Percentiles rank a stretch among this genome's conserved stretches.
Evolutionary conservation across 2,113 vertebrate genomes (phyloP).

Genomic region (Dromaius novaehollandiae): DNA sequence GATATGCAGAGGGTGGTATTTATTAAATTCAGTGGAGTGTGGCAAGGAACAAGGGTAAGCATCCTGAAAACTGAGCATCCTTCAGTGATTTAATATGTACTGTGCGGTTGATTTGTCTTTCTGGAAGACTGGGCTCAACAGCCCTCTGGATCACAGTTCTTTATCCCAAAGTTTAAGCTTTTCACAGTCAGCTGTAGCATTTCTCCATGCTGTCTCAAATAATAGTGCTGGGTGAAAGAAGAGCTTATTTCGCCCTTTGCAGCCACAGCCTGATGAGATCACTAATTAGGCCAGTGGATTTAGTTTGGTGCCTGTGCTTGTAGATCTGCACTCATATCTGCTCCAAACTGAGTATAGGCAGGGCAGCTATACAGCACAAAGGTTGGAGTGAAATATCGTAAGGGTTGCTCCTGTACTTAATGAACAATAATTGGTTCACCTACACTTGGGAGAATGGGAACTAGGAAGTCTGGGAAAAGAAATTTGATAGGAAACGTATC

Average conservation of each 20-base stretch:
- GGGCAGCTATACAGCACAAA: not conserved
- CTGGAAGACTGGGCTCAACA: not conserved
- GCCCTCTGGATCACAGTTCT: not conserved
- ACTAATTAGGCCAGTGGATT: not conserved
- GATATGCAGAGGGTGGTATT: not conserved
- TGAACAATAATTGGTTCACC: not conserved
- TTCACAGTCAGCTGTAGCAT: not conserved
- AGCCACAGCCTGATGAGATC: not conserved
- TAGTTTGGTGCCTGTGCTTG: not conserved
- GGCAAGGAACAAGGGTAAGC: not conserved
- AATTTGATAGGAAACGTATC: not conserved
- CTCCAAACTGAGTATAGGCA: not conserved
- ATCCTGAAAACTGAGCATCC: not conserved
- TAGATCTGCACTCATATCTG: not conserved
- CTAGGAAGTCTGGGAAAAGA: not conserved
- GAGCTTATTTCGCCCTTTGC: not conserved
- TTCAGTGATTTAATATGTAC: not conserved
- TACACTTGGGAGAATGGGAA: not conserved
- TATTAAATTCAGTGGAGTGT: not conserved
- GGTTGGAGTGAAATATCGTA: not conserved
- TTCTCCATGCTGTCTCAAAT: not conserved
- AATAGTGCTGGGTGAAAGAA: not conserved
- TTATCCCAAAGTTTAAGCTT: not conserved
- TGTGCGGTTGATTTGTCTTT: not conserved
- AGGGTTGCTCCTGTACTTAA: fast-evolving